A percentile compares a stretch with the other conserved stretches of the same genome.
Conservation (phyloP, 2,888 invertebrate genomes). For the Drosophila colorata region DNA sequence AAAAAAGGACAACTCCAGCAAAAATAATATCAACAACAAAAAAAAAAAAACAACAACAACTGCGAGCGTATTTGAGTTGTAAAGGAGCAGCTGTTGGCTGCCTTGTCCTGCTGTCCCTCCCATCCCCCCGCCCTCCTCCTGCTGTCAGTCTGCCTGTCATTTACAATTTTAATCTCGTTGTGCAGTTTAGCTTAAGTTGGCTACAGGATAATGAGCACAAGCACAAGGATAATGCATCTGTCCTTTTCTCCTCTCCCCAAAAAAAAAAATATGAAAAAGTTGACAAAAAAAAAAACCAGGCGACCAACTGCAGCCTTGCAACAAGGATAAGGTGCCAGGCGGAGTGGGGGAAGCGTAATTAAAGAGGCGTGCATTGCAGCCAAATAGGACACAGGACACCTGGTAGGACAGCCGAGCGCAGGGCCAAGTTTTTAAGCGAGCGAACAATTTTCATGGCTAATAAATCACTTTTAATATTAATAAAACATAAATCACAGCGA, state of each 20-base stretch:
- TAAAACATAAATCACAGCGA: slow-evolving; percentile 82
- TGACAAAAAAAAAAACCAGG: neutral
- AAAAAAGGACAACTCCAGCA: slow-evolving; percentile 15
- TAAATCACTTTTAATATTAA: slow-evolving; percentile 84
- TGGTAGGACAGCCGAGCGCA: slow-evolving; percentile 15
- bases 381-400: slow-evolving; percentile 27
- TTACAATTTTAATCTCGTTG: slow-evolving; percentile 79
- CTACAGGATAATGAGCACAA: slow-evolving; percentile 67
- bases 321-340: neutral
- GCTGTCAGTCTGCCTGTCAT: slow-evolving; percentile 70
- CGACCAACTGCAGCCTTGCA: slow-evolving; percentile 18
- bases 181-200: slow-evolving; percentile 77
- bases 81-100: slow-evolving; percentile 47
- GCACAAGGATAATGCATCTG: slow-evolving; percentile 38
- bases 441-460: slow-evolving; percentile 72
- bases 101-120: neutral
- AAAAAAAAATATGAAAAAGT: neutral
- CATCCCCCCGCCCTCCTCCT: slow-evolving; percentile 12
- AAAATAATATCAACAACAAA: slow-evolving; percentile 4
- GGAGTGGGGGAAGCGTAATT: slow-evolving; percentile 53
- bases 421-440: slow-evolving; percentile 52
- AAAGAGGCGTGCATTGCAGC: slow-evolving; percentile 62
- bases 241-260: neutral
- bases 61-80: slow-evolving; percentile 34
- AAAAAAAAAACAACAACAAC: slow-evolving; percentile 5